These are phyloP conservation scores for Tachuris rubrigastra DNA, from an alignment of 2,113 vertebrate genomes.

Conservation along the genomic window DNA sequence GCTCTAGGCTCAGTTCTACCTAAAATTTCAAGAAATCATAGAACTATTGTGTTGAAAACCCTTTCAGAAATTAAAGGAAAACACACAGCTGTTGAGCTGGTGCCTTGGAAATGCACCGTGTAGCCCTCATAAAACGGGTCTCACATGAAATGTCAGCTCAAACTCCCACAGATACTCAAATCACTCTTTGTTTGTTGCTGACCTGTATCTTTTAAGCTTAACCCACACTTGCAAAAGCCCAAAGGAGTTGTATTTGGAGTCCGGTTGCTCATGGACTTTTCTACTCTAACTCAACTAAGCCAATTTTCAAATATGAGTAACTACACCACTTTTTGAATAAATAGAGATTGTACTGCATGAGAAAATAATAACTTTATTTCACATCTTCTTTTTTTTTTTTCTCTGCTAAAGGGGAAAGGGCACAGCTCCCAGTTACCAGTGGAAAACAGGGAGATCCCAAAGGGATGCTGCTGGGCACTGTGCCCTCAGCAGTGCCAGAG, in stretches of 20 bases:
- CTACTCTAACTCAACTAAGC: background rate
- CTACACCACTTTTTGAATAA: background rate
- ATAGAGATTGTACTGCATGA: background rate
- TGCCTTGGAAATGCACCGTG: slow-evolving; percentile 23
- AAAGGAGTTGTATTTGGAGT: background rate
- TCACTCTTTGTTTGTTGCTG: background rate
- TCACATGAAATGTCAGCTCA: slow-evolving; percentile 19
- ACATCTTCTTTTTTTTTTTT: too few relatives aligned
- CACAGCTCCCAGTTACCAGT: background rate
- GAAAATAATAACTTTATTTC: background rate
- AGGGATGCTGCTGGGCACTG: background rate
- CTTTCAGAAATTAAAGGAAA: slow-evolving; percentile 54
- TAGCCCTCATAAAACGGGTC: slow-evolving; percentile 18
- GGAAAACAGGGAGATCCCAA: background rate
- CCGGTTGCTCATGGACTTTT: background rate
- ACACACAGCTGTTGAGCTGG: slow-evolving; percentile 9
- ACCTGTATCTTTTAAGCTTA: slow-evolving; percentile 45
- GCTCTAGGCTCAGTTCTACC: slow-evolving; percentile 43
- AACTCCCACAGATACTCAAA: slow-evolving; percentile 2
- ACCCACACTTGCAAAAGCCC: background rate
- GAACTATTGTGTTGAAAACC: slow-evolving; percentile 27
- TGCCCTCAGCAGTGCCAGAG: background rate
- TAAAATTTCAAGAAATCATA: slow-evolving; percentile 42
- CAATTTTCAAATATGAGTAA: background rate
- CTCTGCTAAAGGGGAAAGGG: background rate